A percentile compares a stretch with the other conserved stretches of the same genome.
These are phyloP conservation scores for Scomber scombrus DNA, from an alignment of 2,113 vertebrate species.

Conservation along the genomic window DNA sequence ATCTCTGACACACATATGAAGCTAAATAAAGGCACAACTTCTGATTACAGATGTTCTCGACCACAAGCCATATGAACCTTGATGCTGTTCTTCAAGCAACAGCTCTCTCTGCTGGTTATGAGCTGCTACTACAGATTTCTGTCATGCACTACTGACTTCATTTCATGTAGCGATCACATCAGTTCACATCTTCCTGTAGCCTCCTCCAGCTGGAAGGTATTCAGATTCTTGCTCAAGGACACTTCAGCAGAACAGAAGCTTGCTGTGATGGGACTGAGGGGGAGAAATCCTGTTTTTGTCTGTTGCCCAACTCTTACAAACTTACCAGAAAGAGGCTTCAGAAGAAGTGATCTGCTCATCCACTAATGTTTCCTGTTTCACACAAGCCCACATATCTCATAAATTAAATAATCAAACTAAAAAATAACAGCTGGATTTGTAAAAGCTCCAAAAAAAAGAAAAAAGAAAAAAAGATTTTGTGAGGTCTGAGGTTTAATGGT, in stretches of 20 bases:
- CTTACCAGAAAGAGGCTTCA: too few relatives aligned
- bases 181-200: not conserved
- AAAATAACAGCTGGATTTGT: not conserved
- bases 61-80: not conserved
- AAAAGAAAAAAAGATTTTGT: too few relatives aligned
- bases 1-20: not conserved
- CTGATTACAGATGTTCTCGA: not conserved
- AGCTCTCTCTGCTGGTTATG: slow-evolving; percentile 67
- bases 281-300: not conserved
- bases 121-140: slow-evolving; percentile 25
- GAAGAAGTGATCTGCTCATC: not conserved
- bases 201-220: not conserved
- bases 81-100: slow-evolving; percentile 23
- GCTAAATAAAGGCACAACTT: slow-evolving; percentile 10
- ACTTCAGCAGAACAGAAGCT: not conserved
- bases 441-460: not conserved
- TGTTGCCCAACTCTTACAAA: not conserved
- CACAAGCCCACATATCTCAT: not conserved
- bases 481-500: not conserved
- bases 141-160: not conserved
- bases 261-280: not conserved
- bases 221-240: not conserved
- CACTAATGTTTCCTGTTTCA: not conserved
- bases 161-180: not conserved
- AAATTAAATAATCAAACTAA: not conserved